A percentile compares a stretch with the other conserved stretches of the same genome.
Conservation (phyloP, 2,888 invertebrate species). For the Andrena camellia region DNA sequence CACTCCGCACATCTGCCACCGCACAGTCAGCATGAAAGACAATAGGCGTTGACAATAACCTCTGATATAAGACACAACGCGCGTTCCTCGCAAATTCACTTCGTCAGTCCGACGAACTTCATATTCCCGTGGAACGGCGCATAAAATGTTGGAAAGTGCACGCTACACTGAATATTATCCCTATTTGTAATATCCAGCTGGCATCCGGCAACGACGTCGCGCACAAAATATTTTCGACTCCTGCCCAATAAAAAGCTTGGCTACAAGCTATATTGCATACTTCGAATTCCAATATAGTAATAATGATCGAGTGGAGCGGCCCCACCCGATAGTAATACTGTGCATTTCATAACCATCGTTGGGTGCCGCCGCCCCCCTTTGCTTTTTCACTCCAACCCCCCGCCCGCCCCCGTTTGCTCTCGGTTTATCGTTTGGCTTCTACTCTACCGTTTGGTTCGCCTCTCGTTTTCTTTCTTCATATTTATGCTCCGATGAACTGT, state of each 20-base stretch:
- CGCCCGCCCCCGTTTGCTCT: background rate
- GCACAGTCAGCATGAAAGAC: slow-evolving; percentile 4
- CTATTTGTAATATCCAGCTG: slow-evolving; percentile 21
- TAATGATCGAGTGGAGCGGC: slow-evolving; percentile 40
- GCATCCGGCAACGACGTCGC: slow-evolving; percentile 22
- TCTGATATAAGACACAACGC: no score
- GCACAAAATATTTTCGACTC: slow-evolving; percentile 43
- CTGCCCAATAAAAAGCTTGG: background rate
- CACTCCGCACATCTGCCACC: slow-evolving; percentile 19
- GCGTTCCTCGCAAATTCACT: background rate
- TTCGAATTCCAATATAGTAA: slow-evolving; percentile 51
- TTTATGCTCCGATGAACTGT: slow-evolving; percentile 80
- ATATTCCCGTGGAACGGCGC: slow-evolving; percentile 14
- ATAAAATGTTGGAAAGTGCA: slow-evolving; percentile 33
- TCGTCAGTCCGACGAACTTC: background rate
- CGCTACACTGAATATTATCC: slow-evolving; percentile 39
- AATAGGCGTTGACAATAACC: background rate
- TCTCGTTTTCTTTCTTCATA: slow-evolving; percentile 68
- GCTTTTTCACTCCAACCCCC: background rate
- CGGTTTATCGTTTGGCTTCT: slow-evolving; percentile 18
- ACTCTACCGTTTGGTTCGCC: slow-evolving; percentile 7
- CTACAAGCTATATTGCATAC: slow-evolving; percentile 18
- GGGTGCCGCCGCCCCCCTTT: background rate
- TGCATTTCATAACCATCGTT: slow-evolving; percentile 50
- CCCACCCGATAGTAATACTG: slow-evolving; percentile 24